Conservation (phyloP, 2,113 vertebrate genomes). For the Megalops atlanticus region DNA sequence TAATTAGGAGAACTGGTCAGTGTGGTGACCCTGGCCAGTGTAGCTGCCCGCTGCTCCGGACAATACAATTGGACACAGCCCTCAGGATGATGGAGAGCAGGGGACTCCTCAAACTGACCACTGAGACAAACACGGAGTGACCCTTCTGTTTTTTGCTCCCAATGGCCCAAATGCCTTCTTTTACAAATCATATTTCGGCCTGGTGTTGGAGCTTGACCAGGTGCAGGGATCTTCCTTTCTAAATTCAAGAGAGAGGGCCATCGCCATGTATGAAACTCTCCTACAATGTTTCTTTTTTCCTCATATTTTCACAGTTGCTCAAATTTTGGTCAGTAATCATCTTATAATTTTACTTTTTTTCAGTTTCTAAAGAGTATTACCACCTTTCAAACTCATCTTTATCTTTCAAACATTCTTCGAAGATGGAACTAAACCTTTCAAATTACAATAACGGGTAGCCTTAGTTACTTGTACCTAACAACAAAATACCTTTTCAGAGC, state of each 20-base stretch:
- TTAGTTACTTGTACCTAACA: neutral
- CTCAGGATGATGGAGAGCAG: slow-evolving; percentile 84
- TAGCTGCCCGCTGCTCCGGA: slow-evolving; percentile 91
- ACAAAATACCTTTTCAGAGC: neutral
- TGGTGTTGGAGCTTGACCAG: slow-evolving; percentile 8
- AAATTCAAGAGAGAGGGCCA: neutral
- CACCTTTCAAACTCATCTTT: neutral
- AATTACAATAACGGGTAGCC: neutral
- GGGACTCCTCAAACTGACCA: slow-evolving; percentile 76
- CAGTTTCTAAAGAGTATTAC: neutral
- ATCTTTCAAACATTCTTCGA: neutral
- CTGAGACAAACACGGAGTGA: slow-evolving; percentile 40
- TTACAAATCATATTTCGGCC: neutral
- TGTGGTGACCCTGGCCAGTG: slow-evolving; percentile 71
- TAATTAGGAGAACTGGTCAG: slow-evolving; percentile 74
- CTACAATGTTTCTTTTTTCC: no score
- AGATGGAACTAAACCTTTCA: neutral
- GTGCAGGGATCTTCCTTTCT: neutral
- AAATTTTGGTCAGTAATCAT: neutral
- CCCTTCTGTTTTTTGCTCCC: neutral
- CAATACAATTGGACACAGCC: slow-evolving; percentile 90
- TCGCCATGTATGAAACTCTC: neutral
- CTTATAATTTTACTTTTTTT: neutral
- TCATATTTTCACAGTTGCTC: neutral
- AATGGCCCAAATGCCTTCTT: neutral